A percentile compares a stretch with the other conserved stretches of the same genome.
Conservation (phyloP, 1,140 invertebrate species). For the Amphibalanus amphitrite region DNA sequence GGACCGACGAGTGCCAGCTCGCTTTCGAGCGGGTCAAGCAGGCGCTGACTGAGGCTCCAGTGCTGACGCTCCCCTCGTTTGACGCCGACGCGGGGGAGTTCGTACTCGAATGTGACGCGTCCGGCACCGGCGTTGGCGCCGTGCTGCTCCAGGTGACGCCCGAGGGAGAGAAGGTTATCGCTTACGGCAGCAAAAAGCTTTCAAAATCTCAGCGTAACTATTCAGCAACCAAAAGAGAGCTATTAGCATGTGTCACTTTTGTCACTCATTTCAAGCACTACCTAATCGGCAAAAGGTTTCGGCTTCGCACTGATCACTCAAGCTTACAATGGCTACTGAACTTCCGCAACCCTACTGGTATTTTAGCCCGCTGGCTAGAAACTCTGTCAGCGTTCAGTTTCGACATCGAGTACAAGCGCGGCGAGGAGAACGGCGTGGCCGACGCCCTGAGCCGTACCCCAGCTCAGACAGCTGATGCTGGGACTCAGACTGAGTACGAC, state of each 20-base stretch:
- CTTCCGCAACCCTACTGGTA: background rate
- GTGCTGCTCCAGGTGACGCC: background rate
- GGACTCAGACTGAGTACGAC: background rate
- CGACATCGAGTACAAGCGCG: background rate
- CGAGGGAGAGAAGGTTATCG: background rate
- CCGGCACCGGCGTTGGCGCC: background rate
- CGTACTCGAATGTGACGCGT: background rate
- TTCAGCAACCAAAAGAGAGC: background rate
- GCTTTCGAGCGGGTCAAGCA: background rate
- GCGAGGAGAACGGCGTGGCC: background rate
- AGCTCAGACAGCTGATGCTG: background rate
- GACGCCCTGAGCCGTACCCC: background rate
- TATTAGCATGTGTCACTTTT: slow-evolving; percentile 4
- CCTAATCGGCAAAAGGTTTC: background rate
- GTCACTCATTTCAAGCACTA: background rate
- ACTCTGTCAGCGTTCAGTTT: background rate
- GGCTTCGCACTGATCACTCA: slow-evolving; percentile 1
- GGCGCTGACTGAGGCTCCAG: background rate
- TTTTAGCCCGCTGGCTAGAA: background rate
- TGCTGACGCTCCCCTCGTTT: background rate
- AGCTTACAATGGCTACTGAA: background rate
- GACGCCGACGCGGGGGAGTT: background rate
- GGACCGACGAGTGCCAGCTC: background rate
- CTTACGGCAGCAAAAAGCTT: background rate
- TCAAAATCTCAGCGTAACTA: slow-evolving; percentile 5